These are phyloP conservation scores for Itoplectis maculator DNA, from an alignment of 2,888 invertebrate genomes.

Conservation along the genomic window DNA sequence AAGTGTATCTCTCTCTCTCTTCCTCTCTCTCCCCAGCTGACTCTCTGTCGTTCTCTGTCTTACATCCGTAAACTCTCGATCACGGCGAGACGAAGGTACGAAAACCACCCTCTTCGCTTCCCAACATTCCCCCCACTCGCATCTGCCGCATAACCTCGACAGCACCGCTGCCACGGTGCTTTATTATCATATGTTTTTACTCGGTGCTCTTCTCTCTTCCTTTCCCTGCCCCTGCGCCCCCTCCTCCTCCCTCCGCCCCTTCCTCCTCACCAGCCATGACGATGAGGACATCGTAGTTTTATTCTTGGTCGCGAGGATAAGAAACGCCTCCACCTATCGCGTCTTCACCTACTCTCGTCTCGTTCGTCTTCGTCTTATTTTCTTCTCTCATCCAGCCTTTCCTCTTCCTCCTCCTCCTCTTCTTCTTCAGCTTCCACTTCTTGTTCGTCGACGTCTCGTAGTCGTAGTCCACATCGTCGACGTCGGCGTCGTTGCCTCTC, in stretches of 20 bases:
- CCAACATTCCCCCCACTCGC: conserved; percentile 11
- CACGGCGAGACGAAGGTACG: conserved; percentile 56
- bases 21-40: neutral
- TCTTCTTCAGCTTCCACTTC: conserved; percentile 46
- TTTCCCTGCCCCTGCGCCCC: conserved; percentile 35
- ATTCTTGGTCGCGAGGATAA: conserved; percentile 43
- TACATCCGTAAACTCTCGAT: conserved; percentile 7
- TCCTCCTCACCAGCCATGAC: conserved; percentile 2
- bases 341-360: conserved; percentile 34
- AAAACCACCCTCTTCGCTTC: conserved; percentile 38
- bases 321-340: conserved; percentile 22
- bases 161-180: conserved; percentile 72
- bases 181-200: conserved; percentile 82
- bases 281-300: conserved; percentile 61
- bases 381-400: conserved; percentile 6
- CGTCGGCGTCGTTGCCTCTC: conserved; percentile 27
- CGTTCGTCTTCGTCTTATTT: conserved; percentile 43
- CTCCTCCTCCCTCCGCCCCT: conserved; percentile 12
- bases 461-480: too few relatives aligned
- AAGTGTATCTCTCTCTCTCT: conserved; percentile 15
- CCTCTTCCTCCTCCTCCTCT: conserved; percentile 15
- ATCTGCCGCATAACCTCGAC: conserved; percentile 58
- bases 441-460: conserved; percentile 41
- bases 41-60: neutral
- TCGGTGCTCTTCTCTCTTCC: conserved; percentile 69